These are phyloP conservation scores for Nyctalus aviator DNA, from an alignment of 2,797 vertebrate genomes.

Conservation along the genomic window DNA sequence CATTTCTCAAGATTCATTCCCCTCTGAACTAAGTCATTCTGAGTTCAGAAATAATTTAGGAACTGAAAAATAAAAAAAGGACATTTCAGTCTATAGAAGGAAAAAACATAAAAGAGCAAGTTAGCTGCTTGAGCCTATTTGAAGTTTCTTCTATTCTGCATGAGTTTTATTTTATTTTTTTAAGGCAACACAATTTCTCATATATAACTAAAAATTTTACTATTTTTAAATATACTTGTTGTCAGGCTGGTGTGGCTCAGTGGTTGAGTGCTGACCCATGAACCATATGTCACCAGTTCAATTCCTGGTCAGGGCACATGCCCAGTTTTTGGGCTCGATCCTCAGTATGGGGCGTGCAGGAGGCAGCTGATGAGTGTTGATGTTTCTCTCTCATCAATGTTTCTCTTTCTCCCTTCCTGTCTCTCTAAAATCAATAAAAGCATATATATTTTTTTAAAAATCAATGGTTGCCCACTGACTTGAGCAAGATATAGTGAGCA, in stretches of 20 bases:
- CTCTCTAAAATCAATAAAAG: too few relatives aligned
- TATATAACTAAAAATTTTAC: constrained; percentile 19
- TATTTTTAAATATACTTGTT: constrained; percentile 5
- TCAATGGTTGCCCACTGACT: not conserved
- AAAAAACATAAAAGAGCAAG: not conserved
- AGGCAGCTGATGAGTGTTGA: too few relatives aligned
- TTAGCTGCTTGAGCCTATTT: not conserved
- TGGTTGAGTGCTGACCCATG: too few relatives aligned
- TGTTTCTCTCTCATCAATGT: too few relatives aligned
- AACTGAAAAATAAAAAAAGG: not conserved
- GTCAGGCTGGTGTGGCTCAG: too few relatives aligned
- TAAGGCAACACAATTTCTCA: constrained; percentile 28
- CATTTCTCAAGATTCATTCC: constrained; percentile 30
- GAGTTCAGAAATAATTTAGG: constrained; percentile 13
- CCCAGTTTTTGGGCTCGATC: too few relatives aligned
- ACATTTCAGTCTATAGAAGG: not conserved
- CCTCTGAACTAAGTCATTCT: not conserved
- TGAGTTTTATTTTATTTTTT: not conserved
- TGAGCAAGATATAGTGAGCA: not conserved
- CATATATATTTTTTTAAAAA: too few relatives aligned
- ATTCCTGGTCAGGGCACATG: too few relatives aligned
- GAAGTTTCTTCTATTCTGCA: constrained; percentile 20
- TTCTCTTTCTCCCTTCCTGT: too few relatives aligned
- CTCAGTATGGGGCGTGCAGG: too few relatives aligned
- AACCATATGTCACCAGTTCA: too few relatives aligned